Evolutionary conservation across 2,888 invertebrate genomes (phyloP), one percentile per base, ranked within the genome.

Genomic region (Sussaba pulchella): DNA sequence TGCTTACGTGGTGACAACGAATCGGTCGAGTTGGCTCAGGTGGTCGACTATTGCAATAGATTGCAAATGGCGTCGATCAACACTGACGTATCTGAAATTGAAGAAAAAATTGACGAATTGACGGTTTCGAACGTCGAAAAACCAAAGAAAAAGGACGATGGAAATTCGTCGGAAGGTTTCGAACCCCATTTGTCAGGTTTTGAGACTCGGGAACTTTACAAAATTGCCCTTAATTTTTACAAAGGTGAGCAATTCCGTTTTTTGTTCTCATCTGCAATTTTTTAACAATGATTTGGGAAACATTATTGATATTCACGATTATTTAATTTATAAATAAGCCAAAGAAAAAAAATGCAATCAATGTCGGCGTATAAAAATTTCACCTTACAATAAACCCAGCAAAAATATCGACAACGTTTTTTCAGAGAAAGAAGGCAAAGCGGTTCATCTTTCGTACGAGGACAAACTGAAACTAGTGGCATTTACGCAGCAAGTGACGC

Each of bases 391-490:
- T n/a, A n/a, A n/a, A n/a, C n/a, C n/a, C n/a, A n/a, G n/a, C n/a
- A 69, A 19, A 36, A 52, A 31, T 41, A 17, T 5, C 47, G 50
- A 31, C 21, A 54, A 54, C n/a, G n/a, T n/a, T n/a, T n/a, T n/a
- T n/a, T n/a, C n/a, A 99, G 99, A 99, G 92, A 99, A 99, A 93
- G 97, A 98, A 93, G 99, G 99, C n/a, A 99, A 99, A 93, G 99
- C 98, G 1, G 94, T 99, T 61, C 98, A 98, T 89, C 94, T 99
- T 80, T 97, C 98, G 57, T 99, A 99, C 92, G 97, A 98, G 92
- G 98, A 99, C 90, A 97, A 98, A 90, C 92, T 99, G 71, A 96
- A 96, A 90, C 93, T 99, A 82, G 97, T 99, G 17, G 99, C 99
- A 1, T 97, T 96, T 89, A 97, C 97, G 9, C 98, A 98, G 90